Conservation (phyloP, 2,888 invertebrate genomes). For the Chrysolina americana region DNA sequence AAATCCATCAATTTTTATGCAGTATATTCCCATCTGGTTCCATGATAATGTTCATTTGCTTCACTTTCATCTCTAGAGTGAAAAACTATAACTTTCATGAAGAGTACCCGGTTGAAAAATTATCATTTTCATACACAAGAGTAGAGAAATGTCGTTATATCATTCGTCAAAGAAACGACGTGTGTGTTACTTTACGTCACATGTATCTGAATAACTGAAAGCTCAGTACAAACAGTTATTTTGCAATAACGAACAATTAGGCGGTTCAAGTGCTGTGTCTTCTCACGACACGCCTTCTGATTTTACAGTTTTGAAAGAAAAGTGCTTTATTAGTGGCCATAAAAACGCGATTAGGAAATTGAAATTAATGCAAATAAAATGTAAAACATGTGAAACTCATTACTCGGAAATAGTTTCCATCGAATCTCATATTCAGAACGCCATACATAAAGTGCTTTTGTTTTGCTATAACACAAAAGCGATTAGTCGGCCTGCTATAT, state of each 20-base stretch:
- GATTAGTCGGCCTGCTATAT: constrained; percentile 46
- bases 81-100: too few species aligned
- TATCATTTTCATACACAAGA: too few species aligned
- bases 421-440: constrained; percentile 54
- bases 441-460: constrained; percentile 46
- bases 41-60: too few species aligned
- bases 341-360: constrained; percentile 61
- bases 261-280: constrained; percentile 26
- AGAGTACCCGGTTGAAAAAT: too few species aligned
- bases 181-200: not conserved
- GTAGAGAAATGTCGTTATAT: too few species aligned
- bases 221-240: not conserved
- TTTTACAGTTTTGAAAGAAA: constrained; percentile 58
- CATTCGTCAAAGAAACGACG: too few species aligned
- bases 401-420: constrained; percentile 51
- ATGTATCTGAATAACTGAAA: not conserved
- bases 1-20: too few species aligned
- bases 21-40: too few species aligned
- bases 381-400: constrained; percentile 63
- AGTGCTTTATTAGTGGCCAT: constrained; percentile 60
- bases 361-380: constrained; percentile 63
- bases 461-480: constrained; percentile 47
- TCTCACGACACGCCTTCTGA: constrained; percentile 57
- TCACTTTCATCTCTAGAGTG: too few species aligned
- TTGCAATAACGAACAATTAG: constrained; percentile 11